Evolutionary conservation across 2,113 vertebrate species (phyloP).

Genomic region (Reinhardtius hippoglossoides): DNA sequence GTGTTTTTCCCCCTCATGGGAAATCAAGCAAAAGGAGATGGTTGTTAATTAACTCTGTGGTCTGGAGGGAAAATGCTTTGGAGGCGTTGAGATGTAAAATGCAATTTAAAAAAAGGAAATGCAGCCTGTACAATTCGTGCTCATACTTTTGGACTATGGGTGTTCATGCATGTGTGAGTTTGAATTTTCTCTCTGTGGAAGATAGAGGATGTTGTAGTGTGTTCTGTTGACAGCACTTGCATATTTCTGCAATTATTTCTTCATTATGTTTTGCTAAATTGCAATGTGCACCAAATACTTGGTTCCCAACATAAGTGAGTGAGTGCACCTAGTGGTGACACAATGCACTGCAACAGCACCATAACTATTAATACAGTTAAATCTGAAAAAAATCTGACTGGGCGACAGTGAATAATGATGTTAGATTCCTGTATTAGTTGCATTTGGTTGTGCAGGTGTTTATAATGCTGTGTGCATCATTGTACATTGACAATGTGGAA

Average conservation of each 20-base stretch:
- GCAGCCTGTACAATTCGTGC: slow-evolving; percentile 64
- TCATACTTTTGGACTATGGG: slow-evolving; percentile 47
- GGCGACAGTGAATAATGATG: not conserved
- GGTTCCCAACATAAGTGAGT: not conserved
- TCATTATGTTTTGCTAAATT: not conserved
- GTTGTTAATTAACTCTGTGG: slow-evolving; percentile 91
- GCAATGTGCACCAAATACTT: too few relatives aligned
- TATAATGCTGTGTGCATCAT: not conserved
- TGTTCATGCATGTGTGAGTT: slow-evolving; percentile 27
- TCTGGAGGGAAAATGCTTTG: slow-evolving; percentile 84
- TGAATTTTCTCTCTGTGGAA: slow-evolving; percentile 37
- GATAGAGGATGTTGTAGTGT: slow-evolving; percentile 21
- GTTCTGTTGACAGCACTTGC: slow-evolving; percentile 29
- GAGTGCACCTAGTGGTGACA: too few relatives aligned
- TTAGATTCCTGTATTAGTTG: not conserved
- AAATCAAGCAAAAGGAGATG: slow-evolving; percentile 82
- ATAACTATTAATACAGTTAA: not conserved
- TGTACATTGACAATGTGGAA: not conserved
- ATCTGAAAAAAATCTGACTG: not conserved
- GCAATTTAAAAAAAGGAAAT: slow-evolving; percentile 91
- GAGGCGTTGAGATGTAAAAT: slow-evolving; percentile 82
- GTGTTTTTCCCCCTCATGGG: slow-evolving; percentile 66
- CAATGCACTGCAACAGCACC: not conserved
- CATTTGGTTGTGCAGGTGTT: not conserved
- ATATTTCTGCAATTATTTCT: slow-evolving; percentile 14